Conservation (phyloP, 1,140 invertebrate genomes). For the Pseudomyrmex cubaensis region DNA sequence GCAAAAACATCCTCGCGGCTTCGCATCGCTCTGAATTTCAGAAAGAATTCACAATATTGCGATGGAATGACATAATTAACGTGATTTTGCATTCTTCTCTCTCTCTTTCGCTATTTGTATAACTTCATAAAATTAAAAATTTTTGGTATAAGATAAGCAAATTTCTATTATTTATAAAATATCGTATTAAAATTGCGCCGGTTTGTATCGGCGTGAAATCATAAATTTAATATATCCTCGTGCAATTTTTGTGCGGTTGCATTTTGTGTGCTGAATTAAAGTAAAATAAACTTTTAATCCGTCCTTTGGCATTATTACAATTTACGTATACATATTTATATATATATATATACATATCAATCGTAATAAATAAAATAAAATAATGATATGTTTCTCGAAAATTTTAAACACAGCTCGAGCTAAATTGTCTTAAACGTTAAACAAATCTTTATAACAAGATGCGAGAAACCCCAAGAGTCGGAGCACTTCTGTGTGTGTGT, state of each 20-base stretch:
- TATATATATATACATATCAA: not conserved
- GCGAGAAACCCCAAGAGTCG: not conserved
- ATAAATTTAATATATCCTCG: slow-evolving; percentile 14
- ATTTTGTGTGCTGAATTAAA: too few species aligned
- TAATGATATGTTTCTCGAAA: not conserved
- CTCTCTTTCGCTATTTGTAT: not conserved
- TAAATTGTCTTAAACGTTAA: slow-evolving; percentile 23
- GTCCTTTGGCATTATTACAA: not conserved
- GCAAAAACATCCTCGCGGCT: not conserved
- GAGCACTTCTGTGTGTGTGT: slow-evolving; percentile 1
- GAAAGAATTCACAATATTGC: slow-evolving; percentile 20
- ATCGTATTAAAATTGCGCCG: slow-evolving; percentile 43
- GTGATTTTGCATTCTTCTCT: not conserved
- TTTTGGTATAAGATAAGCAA: slow-evolving; percentile 8
- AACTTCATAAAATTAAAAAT: slow-evolving; percentile 26
- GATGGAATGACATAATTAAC: slow-evolving; percentile 31
- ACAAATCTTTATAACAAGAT: slow-evolving; percentile 19
- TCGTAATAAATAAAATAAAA: not conserved
- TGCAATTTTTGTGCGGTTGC: not conserved
- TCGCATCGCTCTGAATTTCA: not conserved
- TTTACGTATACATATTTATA: not conserved
- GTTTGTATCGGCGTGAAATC: slow-evolving; percentile 16
- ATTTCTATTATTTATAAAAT: slow-evolving; percentile 48
- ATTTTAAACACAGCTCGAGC: not conserved
- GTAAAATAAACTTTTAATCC: slow-evolving; percentile 6